Conservation (phyloP, 2,888 invertebrate genomes). For the Argynnis bischoffii region DNA sequence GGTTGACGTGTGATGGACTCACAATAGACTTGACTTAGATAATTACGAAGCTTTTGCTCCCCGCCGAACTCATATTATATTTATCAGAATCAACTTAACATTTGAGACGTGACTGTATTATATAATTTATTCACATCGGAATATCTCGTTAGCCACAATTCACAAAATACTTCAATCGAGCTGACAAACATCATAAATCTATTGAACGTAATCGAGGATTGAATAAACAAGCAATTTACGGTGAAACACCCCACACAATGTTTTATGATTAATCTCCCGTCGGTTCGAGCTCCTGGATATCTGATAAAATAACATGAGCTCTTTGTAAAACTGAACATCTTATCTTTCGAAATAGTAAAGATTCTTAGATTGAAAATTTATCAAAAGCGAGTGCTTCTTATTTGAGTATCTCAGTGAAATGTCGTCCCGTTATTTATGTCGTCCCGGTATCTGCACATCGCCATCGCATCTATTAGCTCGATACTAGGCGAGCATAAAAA, state of each 20-base stretch:
- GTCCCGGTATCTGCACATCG: constrained; percentile 39
- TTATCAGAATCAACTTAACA: constrained; percentile 2
- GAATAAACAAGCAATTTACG: constrained; percentile 33
- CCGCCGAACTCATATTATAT: constrained; percentile 18
- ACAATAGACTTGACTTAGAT: constrained; percentile 53
- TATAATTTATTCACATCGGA: constrained; percentile 6
- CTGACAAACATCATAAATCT: constrained; percentile 33
- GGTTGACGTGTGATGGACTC: constrained; percentile 64
- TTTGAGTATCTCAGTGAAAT: constrained; percentile 45
- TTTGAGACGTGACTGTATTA: constrained; percentile 9
- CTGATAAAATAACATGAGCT: constrained; percentile 31
- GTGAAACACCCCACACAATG: constrained; percentile 31
- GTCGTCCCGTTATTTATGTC: constrained; percentile 22
- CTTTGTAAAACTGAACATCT: constrained; percentile 46
- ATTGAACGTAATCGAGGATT: constrained; percentile 33
- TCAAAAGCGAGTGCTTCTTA: constrained; percentile 53
- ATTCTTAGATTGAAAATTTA: constrained; percentile 49
- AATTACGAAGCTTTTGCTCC: constrained; percentile 41
- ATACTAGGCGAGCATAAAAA: constrained; percentile 63
- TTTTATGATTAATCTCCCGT: constrained; percentile 33
- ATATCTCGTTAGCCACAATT: constrained; percentile 21
- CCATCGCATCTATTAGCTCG: constrained; percentile 55
- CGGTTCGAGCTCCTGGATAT: constrained; percentile 31
- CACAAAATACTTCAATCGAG: constrained; percentile 27
- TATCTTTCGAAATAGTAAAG: constrained; percentile 59